Evolutionary conservation across 2,113 vertebrate species (phyloP), one percentile per base, ranked within the genome.

Genomic region (Pelvicachromis taeniatus): DNA sequence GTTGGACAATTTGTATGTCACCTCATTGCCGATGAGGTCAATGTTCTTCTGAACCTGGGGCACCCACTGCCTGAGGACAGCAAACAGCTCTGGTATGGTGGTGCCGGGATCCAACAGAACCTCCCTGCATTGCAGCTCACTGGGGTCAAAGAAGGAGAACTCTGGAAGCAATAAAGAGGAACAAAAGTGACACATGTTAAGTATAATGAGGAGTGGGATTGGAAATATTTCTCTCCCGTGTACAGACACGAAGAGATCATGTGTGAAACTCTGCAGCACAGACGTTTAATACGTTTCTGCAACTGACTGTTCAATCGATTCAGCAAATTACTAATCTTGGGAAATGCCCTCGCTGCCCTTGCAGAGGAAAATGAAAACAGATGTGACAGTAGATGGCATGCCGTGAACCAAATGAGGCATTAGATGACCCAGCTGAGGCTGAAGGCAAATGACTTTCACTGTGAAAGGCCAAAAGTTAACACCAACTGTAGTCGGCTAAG

Each of bases 21-120:
- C 99, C 98, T 99, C 97, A 52, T 97, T 98, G 78, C 98, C 98
- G 82, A 99, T 99, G 33, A 98, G 68, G 85, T 96, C 94, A 8
- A 99, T 97, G 91, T 97, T 98, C 93, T 97, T 97, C 95, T 99
- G 99, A 73, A 99, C 99, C 91, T 99, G 99, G 17, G 99, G 99
- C 84, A 99, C 98, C 99, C 99, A 99, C 61, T 99, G 99, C 79
- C 99, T 97, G 90, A 99, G 96, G 81, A 99, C 97, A 33, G 98
- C 99, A 87, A 99, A 99, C 88, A 99, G 95, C 94, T 99, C 98
- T 2, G 98, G 97, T 68, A 99, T 96, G 9, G 97, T 97, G 59
- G 98, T 99, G 93, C 94, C 95, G 10, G 98, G 97, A 89, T 98
- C 95, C 26, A 96, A 95, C 87, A 99, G 97, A 89, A 99, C 97